Base-by-base conservation (phyloP, 1,140 invertebrate species). In the Drosophila kanapiae region DNA sequence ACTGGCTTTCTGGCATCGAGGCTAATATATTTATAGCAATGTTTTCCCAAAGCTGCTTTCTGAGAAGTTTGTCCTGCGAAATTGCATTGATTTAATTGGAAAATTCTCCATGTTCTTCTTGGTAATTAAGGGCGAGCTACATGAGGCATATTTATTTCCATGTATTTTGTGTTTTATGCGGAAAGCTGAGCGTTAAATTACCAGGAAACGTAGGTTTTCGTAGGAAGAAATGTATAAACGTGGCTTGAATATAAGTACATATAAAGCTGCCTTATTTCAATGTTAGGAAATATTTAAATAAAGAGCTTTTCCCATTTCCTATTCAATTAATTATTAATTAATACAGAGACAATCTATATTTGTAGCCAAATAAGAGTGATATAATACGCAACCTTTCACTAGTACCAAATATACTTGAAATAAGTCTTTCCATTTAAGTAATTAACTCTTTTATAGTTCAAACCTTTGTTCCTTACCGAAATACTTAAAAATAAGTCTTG, bases 21-120 rank as follows among this genome's bases (percentile, higher is more conserved):
- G 67, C 31, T 35, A 23, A 23, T 23, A 23, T 59, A 71, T 72
- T 71, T 59, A 71, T 49, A 68, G 65, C 31, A 61, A 35, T 45
- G 56, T 8, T 45, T 33, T 43, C 33, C 51, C 9, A 33, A 16
- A 27, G 16, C 18, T 38, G 29, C 11, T 7, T n/a, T 18, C n/a
- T 23, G 8, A 56, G 51, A 29, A 31, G 33, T 33, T 60, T 23
- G 61, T 27, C 56, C 37, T 16, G 37, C 9, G n/a, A 9, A 56
- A 56, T 38, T 56, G 53, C 53, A 40, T 67, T 33, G 61, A 35
- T 14, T 51, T 42, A 67, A 69, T 69, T 69, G 61, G 61, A 69
- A 65, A 65, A 61, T 61, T 4, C n/a, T 10, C 53, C 33, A 10
- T 54, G 51, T 37, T 37, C 7, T 54, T 3, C 51, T 37, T 14